Base-by-base conservation (phyloP, 2,113 vertebrate genomes). In the Psettodes erumei region DNA sequence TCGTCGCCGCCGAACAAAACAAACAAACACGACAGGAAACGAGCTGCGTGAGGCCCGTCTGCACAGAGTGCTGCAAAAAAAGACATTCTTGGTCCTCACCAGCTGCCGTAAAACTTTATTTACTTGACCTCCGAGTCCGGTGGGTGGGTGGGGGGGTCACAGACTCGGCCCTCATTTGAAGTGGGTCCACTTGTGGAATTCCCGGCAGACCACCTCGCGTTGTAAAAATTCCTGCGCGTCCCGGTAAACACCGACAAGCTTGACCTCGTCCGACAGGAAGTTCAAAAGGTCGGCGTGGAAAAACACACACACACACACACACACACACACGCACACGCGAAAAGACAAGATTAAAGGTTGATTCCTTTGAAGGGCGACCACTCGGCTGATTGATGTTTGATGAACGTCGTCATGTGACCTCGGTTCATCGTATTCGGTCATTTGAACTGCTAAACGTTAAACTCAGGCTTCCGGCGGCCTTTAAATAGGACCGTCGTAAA, bases 241-340 rank as follows among this genome's bases (percentile, higher is more conserved):
- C 85, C 83, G 87, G 68, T 76, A 83, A 89, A 81, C 79, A 83
- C 51, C 18, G 64, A 67, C 50, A 50, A 67, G 75, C 43, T 58
- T 84, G 72, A 90, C 75, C 79, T 87, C 67, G 59, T 79, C 75
- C 63, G 23, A 71, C 65, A 84, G 85, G 86, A 89, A 90, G 90
- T 93, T 91, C 74, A 92, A 83, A 81, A 93, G 91, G 89, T 93
- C 89, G 47, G 4, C n/a, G 3, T 28, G 45, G 79, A 80, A 38
- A 72, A 62, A 23, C 55, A 76, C 79, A 69, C 79, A 72, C 85
- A 75, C 79, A 76, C 78, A 79, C 78, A 72, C 85, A 76, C 79
- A 76, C 78, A 79, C 78, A 72, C 85, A 78, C 79, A 76, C 78
- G 77, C 78, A 71, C 85, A 77, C 75, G 70, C 79, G 77, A 77